Percentiles rank a stretch among this genome's conserved stretches.
phyloP scores from a whole-genome alignment of 1,140 invertebrate genomes.

The Sinella curviseta region DNA sequence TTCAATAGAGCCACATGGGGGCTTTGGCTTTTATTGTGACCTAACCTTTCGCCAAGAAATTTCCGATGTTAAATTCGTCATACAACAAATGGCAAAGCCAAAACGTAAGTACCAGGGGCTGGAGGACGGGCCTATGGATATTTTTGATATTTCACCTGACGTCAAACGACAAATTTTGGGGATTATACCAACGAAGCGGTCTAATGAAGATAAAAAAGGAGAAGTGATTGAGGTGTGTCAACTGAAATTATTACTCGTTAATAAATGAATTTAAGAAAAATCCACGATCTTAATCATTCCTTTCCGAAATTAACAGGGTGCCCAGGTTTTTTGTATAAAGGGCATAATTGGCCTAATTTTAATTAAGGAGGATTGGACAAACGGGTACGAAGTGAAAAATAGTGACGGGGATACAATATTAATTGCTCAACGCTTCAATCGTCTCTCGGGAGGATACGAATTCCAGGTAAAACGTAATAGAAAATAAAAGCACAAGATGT shows the following conservation, averaged over 20 bases:
- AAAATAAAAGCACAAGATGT: too few species aligned
- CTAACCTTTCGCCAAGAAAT: constrained; percentile 20
- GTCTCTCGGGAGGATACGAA: constrained; percentile 34
- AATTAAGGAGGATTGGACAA: constrained; percentile 37
- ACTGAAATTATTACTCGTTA: neutral
- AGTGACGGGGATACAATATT: constrained; percentile 30
- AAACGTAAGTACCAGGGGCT: constrained; percentile 27
- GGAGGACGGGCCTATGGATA: constrained; percentile 35
- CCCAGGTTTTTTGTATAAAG: constrained; percentile 23
- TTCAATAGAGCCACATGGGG: constrained; percentile 15
- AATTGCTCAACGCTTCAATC: constrained; percentile 30
- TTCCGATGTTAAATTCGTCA: constrained; percentile 28
- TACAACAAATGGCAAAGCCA: constrained; percentile 35
- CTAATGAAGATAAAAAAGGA: neutral
- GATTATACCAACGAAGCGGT: constrained; percentile 19
- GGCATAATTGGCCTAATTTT: constrained; percentile 29
- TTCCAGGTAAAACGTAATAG: constrained; percentile 27
- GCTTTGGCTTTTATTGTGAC: constrained; percentile 38
- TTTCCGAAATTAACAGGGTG: constrained; percentile 3
- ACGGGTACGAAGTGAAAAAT: constrained; percentile 33
- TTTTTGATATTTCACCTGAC: constrained; percentile 28
- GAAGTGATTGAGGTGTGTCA: constrained; percentile 1
- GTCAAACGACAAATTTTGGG: constrained; percentile 32
- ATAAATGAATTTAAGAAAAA: too few species aligned
- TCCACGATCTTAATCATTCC: too few species aligned